Evolutionary conservation across 2,113 vertebrate genomes (phyloP).

Genomic region (Chroicocephalus ridibundus): DNA sequence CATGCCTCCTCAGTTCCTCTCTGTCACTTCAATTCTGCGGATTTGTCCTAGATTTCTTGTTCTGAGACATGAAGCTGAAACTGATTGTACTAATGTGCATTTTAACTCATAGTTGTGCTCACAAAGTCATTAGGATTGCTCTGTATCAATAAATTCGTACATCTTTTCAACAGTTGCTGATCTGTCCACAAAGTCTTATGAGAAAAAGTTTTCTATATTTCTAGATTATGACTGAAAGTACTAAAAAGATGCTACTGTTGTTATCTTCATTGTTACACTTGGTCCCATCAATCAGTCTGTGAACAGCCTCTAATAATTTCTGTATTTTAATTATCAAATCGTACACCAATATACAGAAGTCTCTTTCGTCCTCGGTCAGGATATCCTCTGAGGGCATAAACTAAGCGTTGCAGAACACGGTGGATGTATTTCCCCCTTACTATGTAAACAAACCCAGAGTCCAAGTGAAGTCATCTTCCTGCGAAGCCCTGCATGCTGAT

Average conservation of each 20-base stretch:
- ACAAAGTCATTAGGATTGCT: background rate
- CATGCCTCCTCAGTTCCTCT: background rate
- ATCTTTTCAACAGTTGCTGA: background rate
- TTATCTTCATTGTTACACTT: background rate
- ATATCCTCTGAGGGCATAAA: background rate
- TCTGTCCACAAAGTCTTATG: background rate
- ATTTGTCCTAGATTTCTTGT: background rate
- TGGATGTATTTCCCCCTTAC: background rate
- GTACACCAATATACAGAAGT: background rate
- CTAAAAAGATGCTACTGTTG: background rate
- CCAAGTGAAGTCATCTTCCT: background rate
- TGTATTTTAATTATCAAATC: background rate
- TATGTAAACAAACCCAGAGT: background rate
- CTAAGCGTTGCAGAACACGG: background rate
- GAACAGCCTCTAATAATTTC: background rate
- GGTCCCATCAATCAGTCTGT: background rate
- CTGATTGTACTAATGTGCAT: background rate
- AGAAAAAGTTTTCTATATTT: background rate
- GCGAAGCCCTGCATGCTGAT: fast-evolving
- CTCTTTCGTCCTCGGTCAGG: fast-evolving
- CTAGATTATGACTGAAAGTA: background rate
- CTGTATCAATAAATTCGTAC: fast-evolving
- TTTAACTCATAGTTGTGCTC: fast-evolving
- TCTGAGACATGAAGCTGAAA: background rate
- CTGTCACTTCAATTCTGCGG: background rate